Evolutionary conservation across 2,797 vertebrate species (phyloP).

Genomic region (Gallinago stenura): DNA sequence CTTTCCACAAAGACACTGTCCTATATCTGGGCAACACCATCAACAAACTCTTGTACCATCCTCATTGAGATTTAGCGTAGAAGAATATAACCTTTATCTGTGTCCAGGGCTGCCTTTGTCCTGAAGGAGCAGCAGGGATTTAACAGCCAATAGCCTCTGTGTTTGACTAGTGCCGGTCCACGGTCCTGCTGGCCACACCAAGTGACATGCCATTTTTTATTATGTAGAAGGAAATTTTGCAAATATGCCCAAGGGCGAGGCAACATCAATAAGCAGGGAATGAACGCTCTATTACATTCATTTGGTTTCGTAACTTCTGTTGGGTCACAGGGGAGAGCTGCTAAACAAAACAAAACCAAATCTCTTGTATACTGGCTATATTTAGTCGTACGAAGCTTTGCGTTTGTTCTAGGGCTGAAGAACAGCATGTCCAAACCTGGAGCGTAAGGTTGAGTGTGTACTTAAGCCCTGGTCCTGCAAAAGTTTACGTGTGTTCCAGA

Average conservation of each 20-base stretch:
- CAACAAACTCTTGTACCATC: background rate
- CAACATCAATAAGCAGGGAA: constrained; percentile 55
- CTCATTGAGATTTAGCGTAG: accelerated
- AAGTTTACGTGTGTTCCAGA: background rate
- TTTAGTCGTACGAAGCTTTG: background rate
- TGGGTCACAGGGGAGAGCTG: constrained; percentile 58
- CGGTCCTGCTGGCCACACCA: background rate
- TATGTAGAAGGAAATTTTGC: constrained; percentile 54
- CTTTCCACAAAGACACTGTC: background rate
- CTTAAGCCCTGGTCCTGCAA: background rate
- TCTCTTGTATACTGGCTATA: background rate
- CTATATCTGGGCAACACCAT: constrained; percentile 8
- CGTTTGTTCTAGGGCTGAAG: constrained; percentile 22
- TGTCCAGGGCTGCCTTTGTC: background rate
- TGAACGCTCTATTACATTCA: constrained; percentile 42
- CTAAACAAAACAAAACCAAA: constrained; percentile 57
- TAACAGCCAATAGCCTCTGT: background rate
- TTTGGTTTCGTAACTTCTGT: constrained; percentile 60
- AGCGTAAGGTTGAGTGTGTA: background rate
- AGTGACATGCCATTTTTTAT: constrained; percentile 41
- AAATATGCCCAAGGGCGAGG: constrained; percentile 57
- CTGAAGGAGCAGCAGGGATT: background rate
- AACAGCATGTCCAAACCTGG: constrained; percentile 38
- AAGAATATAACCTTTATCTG: background rate
- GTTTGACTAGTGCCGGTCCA: background rate